Conservation (phyloP, 2,888 invertebrate species). For the Idaea aversata region DNA sequence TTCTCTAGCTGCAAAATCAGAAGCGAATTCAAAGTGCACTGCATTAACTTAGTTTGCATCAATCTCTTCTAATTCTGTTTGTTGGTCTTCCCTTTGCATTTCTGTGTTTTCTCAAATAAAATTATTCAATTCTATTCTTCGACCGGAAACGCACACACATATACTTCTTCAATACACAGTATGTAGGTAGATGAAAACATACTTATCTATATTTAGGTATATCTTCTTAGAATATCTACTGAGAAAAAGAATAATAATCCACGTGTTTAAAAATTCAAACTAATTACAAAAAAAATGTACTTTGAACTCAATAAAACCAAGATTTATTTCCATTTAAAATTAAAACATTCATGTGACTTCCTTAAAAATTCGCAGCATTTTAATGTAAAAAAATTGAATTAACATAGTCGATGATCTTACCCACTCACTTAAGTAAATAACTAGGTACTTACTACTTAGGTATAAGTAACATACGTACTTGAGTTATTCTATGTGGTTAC, state of each 20-base stretch:
- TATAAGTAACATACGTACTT: background rate
- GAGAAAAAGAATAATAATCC: background rate
- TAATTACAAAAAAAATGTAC: constrained; percentile 3
- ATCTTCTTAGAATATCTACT: background rate
- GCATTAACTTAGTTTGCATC: background rate
- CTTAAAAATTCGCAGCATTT: background rate
- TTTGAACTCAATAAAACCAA: constrained; percentile 5
- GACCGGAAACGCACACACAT: too few species aligned
- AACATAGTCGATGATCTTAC: background rate
- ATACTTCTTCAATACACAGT: too few species aligned
- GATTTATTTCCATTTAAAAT: constrained; percentile 6
- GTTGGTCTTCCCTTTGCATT: too few species aligned
- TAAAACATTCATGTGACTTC: background rate
- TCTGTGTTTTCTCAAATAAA: too few species aligned
- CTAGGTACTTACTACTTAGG: background rate
- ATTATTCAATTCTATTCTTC: too few species aligned
- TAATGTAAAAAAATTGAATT: background rate
- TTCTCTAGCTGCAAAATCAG: background rate
- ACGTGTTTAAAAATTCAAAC: background rate
- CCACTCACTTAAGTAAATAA: background rate
- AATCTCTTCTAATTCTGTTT: too few species aligned
- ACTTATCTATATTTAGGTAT: too few species aligned
- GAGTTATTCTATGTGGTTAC: background rate
- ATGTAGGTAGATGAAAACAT: too few species aligned
- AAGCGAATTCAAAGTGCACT: background rate